phyloP scores from a whole-genome alignment of 2,797 vertebrate genomes.

The Florisuga fusca region DNA sequence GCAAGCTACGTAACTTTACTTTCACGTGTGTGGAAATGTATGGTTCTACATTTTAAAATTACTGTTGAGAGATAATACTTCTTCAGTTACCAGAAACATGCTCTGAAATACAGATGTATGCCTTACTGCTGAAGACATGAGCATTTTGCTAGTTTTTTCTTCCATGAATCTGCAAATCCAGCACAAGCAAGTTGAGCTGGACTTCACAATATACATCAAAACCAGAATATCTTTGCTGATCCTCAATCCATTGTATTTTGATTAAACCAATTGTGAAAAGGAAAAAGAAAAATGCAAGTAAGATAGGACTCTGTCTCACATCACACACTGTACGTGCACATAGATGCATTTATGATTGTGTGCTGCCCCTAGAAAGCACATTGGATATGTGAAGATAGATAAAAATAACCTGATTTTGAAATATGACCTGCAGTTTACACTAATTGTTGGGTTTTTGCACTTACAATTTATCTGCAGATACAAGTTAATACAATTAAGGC shows the following conservation, averaged over 20 bases:
- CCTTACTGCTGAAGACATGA: background rate
- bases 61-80: background rate
- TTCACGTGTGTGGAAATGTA: background rate
- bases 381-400: background rate
- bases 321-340: background rate
- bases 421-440: background rate
- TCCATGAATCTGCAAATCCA: background rate
- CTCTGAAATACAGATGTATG: background rate
- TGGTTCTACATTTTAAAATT: background rate
- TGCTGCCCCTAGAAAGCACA: background rate
- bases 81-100: background rate
- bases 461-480: background rate
- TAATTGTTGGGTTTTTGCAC: background rate
- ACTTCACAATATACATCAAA: background rate
- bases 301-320: background rate
- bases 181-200: background rate
- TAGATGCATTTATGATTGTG: background rate
- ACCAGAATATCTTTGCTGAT: constrained; percentile 27
- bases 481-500: background rate
- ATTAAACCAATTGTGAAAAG: background rate
- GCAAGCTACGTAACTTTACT: background rate
- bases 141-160: background rate
- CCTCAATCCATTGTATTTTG: background rate
- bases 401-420: background rate
- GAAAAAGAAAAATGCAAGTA: background rate